phyloP scores from a whole-genome alignment of 2,113 vertebrate genomes.

The Mesembrinibis cayennensis region DNA sequence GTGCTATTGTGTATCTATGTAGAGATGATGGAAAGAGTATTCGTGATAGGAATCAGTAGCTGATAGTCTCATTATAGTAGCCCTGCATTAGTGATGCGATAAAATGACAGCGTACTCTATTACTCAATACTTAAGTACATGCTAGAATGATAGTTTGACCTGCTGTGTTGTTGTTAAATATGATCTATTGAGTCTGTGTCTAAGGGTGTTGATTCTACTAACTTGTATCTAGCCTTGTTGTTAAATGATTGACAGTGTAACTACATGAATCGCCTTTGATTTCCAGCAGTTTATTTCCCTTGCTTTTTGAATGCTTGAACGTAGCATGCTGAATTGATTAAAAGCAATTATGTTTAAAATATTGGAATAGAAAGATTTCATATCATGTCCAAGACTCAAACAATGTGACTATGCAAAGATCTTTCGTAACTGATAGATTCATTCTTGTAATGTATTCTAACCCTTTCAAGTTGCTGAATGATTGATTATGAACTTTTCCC shows the following conservation, averaged over 20 bases:
- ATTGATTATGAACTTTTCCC: neutral
- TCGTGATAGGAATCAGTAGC: neutral
- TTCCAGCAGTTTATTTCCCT: neutral
- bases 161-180: neutral
- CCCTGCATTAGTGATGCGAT: neutral
- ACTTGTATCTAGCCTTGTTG: neutral
- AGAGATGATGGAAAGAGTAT: neutral
- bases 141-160: neutral
- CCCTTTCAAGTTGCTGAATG: neutral
- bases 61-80: neutral
- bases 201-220: neutral
- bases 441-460: neutral
- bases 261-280: neutral
- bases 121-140: neutral
- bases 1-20: neutral
- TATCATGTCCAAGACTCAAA: neutral
- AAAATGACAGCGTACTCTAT: neutral
- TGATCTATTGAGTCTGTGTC: neutral
- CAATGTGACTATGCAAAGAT: neutral
- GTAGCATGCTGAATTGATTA: neutral
- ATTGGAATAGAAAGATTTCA: neutral
- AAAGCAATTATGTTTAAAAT: neutral
- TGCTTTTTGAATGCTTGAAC: neutral
- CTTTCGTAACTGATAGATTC: neutral
- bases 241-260: neutral